These are phyloP conservation scores for Eupithecia exiguata DNA, from an alignment of 2,888 invertebrate species.

Conservation along the genomic window DNA sequence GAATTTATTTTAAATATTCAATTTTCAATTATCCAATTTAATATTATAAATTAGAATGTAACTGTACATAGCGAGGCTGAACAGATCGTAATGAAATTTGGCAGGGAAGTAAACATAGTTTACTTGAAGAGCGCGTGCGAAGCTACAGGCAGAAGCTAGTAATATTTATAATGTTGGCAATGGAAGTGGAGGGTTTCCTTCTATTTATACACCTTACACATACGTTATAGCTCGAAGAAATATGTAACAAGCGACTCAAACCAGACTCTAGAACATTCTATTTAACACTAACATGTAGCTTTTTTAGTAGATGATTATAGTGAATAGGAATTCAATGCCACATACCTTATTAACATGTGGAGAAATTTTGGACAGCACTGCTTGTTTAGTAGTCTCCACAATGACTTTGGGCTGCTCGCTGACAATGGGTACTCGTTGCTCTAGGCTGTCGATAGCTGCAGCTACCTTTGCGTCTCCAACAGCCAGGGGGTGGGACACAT, in stretches of 20 bases:
- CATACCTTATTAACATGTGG: constrained; percentile 81
- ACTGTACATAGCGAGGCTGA: too few species aligned
- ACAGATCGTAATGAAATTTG: too few species aligned
- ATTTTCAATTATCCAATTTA: neutral
- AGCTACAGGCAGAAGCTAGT: too few species aligned
- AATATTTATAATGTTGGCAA: neutral
- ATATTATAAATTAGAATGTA: too few species aligned
- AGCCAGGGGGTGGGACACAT: constrained; percentile 77
- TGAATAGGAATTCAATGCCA: neutral
- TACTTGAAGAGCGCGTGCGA: too few species aligned
- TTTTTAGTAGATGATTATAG: neutral
- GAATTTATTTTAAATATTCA: neutral
- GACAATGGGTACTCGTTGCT: constrained; percentile 86
- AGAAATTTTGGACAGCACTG: constrained; percentile 82
- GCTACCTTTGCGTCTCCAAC: constrained; percentile 87
- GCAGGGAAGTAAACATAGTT: too few species aligned
- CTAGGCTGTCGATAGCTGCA: constrained; percentile 86
- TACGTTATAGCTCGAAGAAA: neutral
- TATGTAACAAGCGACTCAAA: neutral
- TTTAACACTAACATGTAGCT: neutral
- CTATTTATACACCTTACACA: neutral
- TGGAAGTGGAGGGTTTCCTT: neutral
- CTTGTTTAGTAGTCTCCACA: constrained; percentile 83
- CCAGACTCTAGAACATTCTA: neutral
- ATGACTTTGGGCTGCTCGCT: constrained; percentile 86